These are phyloP conservation scores for Anthopleura sola DNA, from an alignment of 64 coral and sea anemone genomes.

Conservation along the genomic window DNA sequence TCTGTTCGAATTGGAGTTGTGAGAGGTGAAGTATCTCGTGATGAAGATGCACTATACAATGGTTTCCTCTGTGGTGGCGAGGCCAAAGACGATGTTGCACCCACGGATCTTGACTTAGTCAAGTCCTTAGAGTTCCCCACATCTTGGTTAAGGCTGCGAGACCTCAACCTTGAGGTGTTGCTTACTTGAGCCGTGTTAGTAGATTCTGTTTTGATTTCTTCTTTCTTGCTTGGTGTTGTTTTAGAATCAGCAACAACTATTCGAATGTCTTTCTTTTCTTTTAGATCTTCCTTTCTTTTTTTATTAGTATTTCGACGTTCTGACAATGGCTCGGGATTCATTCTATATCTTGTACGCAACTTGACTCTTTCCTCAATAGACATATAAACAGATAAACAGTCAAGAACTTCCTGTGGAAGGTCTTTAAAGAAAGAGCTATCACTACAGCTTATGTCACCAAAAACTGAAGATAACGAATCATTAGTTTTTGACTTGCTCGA, in stretches of 20 bases:
- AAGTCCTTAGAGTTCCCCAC: not conserved
- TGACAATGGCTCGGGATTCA: not conserved
- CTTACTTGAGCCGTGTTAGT: not conserved
- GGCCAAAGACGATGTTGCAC: not conserved
- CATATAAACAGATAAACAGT: not conserved
- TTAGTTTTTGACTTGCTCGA: not conserved
- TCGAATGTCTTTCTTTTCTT: not conserved
- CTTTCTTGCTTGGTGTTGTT: not conserved
- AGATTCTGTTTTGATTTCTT: not conserved
- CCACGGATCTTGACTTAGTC: not conserved
- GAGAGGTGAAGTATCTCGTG: not conserved
- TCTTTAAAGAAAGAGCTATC: slow-evolving; percentile 9
- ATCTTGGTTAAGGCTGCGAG: not conserved
- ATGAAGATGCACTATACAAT: not conserved
- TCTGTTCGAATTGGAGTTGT: not conserved
- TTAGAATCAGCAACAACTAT: not conserved
- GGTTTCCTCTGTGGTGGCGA: not conserved
- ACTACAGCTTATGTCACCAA: not conserved
- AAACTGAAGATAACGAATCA: not conserved
- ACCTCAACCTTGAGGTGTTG: not conserved
- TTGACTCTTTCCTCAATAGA: slow-evolving; percentile 27
- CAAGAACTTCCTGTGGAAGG: not conserved
- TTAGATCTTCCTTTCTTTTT: not conserved
- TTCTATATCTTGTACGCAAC: not conserved
- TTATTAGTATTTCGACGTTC: not conserved